Evolutionary conservation across 2,888 invertebrate species (phyloP), one percentile per base, ranked within the genome.

Genomic region (Druceiella hillmani): DNA sequence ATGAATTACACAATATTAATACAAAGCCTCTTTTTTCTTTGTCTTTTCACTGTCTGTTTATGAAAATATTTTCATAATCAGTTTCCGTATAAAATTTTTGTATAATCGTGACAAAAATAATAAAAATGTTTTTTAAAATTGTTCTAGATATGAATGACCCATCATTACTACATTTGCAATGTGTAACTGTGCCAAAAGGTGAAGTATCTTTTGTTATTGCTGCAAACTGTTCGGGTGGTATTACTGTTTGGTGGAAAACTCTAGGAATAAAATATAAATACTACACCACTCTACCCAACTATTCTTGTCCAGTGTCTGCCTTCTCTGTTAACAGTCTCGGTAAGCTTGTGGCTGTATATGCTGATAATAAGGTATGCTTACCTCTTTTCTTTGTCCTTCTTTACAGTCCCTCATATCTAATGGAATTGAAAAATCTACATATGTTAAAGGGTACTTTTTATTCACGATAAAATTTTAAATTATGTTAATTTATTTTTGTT

Each of bases 321-420:
- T 52, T 92, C 47, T 74, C 79, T 1, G 69, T 91, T 27, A 79
- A 84, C 53, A 69, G 58, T 5, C 62, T 63, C 2, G 70, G 76
- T 3, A 72, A 72, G 27, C 59, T 92, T 4, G 74, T 88, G 17
- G 70, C 86, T 6, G 78, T 78, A 2, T 91, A 90, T 63, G 75
- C 87, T 1, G 85, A 93, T 66, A 83, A 85, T 51, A 84, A 81
- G 76, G 87, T 87, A n/a, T n/a, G n/a, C n/a, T n/a, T n/a, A n/a
- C n/a, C n/a, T n/a, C n/a, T n/a, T n/a, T n/a, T n/a, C n/a, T n/a
- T n/a, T n/a, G n/a, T n/a, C n/a, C n/a, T n/a, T n/a, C n/a, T n/a
- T n/a, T n/a, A n/a, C n/a, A n/a, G n/a, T n/a, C n/a, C n/a, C n/a
- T n/a, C n/a, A n/a, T n/a, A n/a, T n/a, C n/a, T n/a, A n/a, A n/a